phyloP scores from a whole-genome alignment of 1,140 invertebrate genomes.

The Lucilia sericata region DNA sequence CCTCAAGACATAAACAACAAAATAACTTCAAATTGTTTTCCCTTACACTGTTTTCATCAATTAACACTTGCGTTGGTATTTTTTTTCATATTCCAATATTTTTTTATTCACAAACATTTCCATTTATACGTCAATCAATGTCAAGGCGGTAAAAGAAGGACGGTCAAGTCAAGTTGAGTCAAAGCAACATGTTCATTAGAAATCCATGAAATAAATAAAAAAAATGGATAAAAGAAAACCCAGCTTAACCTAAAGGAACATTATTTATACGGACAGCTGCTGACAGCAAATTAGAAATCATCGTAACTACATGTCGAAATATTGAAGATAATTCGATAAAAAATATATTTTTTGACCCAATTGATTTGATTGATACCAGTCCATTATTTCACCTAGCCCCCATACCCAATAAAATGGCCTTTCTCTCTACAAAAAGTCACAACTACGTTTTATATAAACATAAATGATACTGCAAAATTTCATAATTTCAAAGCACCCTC shows the following conservation, averaged over 20 bases:
- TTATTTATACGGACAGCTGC: no score
- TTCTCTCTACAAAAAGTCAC: no score
- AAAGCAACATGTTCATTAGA: conserved; percentile 12
- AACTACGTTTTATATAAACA: no score
- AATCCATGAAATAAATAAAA: background rate
- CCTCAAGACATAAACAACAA: background rate
- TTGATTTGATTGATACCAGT: no score
- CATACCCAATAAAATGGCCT: no score
- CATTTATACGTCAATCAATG: conserved; percentile 1
- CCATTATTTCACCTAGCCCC: no score
- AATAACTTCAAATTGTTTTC: background rate
- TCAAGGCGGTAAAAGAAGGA: background rate
- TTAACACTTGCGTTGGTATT: background rate
- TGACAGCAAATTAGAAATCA: no score
- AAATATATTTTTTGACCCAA: no score
- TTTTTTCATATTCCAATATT: background rate
- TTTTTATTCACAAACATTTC: background rate
- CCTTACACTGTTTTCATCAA: background rate
- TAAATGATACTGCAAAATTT: no score
- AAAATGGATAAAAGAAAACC: background rate
- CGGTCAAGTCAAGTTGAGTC: background rate
- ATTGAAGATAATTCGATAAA: no score
- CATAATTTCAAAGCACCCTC: no score
- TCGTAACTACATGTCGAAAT: no score
- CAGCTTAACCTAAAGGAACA: background rate